A percentile compares a stretch with the other conserved stretches of the same genome.
Conservation (phyloP, 2,888 invertebrate species). For the Hirtodrosophila alboralis region DNA sequence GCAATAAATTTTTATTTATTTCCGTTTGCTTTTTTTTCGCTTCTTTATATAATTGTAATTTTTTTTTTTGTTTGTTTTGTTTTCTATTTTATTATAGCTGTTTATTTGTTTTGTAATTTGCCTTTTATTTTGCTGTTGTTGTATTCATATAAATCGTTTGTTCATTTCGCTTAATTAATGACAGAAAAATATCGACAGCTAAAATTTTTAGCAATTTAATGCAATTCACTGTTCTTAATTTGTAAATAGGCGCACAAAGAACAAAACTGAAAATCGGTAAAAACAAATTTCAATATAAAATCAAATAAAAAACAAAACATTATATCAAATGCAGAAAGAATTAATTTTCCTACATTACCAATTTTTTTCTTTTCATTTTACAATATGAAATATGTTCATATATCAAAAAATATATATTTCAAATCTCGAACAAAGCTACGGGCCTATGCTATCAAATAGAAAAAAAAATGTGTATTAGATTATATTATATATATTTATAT, state of each 20-base stretch:
- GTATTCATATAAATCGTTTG: conserved; percentile 64
- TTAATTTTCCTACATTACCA: background rate
- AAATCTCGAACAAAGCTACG: conserved; percentile 36
- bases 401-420: conserved; percentile 27
- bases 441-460: conserved; percentile 24
- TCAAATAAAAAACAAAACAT: too few species aligned
- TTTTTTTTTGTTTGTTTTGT: conserved; percentile 13
- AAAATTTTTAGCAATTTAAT: conserved; percentile 44
- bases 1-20: conserved; percentile 50
- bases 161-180: conserved; percentile 59
- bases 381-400: conserved; percentile 37
- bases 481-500: conserved; percentile 17
- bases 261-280: too few species aligned
- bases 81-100: conserved; percentile 10
- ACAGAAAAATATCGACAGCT: conserved; percentile 64
- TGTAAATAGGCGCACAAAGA: conserved; percentile 32
- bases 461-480: conserved; percentile 14
- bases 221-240: conserved; percentile 38
- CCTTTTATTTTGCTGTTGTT: conserved; percentile 21
- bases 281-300: background rate
- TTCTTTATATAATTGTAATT: conserved; percentile 22
- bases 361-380: conserved; percentile 5
- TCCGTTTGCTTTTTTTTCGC: conserved; percentile 3
- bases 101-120: conserved; percentile 26
- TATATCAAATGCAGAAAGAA: too few species aligned